These are phyloP conservation scores for Ciona savignyi DNA, from an alignment of 23 tunicate species.

Conservation along the genomic window DNA sequence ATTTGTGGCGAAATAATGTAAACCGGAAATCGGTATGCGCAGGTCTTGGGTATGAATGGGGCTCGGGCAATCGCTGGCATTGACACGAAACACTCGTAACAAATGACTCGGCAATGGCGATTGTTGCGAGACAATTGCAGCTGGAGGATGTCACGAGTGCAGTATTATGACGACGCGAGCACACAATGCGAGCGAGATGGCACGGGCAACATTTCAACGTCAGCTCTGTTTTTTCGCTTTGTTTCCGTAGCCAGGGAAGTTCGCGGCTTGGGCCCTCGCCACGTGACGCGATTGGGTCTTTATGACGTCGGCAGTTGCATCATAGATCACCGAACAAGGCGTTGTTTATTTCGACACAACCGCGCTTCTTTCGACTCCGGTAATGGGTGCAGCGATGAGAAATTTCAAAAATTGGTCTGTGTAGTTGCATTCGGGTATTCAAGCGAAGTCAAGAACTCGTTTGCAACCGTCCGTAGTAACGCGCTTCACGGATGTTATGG, in stretches of 20 bases:
- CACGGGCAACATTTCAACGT: not conserved
- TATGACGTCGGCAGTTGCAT: not conserved
- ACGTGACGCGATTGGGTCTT: not conserved
- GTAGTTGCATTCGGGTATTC: no score
- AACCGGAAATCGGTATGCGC: not conserved
- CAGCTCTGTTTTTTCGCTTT: not conserved
- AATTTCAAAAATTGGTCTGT: no score
- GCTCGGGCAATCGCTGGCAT: not conserved
- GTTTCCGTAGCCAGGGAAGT: not conserved
- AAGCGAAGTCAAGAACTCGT: no score
- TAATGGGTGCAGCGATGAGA: not conserved
- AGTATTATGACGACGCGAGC: not conserved
- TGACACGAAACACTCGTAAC: not conserved
- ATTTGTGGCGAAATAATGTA: not conserved
- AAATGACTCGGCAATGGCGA: not conserved
- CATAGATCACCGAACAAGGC: not conserved
- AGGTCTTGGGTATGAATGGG: not conserved
- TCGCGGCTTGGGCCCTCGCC: not conserved
- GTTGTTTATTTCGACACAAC: not conserved
- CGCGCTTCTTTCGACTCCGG: not conserved
- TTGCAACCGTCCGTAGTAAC: no score
- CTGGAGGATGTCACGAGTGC: slow-evolving; percentile 1
- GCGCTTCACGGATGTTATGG: no score
- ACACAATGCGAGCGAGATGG: not conserved
- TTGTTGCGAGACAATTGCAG: not conserved